A percentile compares a stretch with the other conserved stretches of the same genome.
These are phyloP conservation scores for Clinocottus analis DNA, from an alignment of 2,113 vertebrate species.

Conservation along the genomic window DNA sequence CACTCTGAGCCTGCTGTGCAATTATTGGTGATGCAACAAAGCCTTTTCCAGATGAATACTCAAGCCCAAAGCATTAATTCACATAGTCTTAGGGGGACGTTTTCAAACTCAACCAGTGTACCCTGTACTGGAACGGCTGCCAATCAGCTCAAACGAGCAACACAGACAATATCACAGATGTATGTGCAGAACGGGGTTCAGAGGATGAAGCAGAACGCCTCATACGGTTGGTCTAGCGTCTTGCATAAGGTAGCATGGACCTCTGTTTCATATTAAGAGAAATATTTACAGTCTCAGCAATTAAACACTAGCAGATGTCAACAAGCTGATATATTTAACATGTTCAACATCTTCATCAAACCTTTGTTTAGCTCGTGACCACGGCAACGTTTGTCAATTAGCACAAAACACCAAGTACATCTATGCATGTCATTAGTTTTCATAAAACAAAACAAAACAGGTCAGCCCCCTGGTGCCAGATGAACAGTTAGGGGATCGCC, in stretches of 20 bases:
- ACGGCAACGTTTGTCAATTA: not conserved
- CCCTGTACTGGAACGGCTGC: not conserved
- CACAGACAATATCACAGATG: not conserved
- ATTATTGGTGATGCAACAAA: slow-evolving; percentile 33
- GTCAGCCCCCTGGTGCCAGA: not conserved
- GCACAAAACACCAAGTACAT: not conserved
- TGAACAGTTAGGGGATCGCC: not conserved
- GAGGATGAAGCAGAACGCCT: not conserved
- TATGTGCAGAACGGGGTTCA: not conserved
- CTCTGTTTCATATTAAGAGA: not conserved
- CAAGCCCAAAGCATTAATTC: slow-evolving; percentile 12
- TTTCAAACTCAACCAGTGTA: slow-evolving; percentile 18
- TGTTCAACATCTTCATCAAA: not conserved
- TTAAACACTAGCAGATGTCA: not conserved
- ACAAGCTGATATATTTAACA: not conserved
- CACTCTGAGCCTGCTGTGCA: not conserved
- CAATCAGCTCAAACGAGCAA: not conserved
- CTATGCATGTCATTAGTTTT: not conserved
- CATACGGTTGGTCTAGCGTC: not conserved
- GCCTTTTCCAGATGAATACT: not conserved
- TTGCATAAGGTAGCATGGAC: not conserved
- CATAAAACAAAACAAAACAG: not conserved
- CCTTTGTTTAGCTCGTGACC: not conserved
- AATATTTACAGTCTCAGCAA: not conserved
- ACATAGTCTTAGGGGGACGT: not conserved